Conservation (phyloP, 2,797 vertebrate species). For the Sebastes reedi region DNA sequence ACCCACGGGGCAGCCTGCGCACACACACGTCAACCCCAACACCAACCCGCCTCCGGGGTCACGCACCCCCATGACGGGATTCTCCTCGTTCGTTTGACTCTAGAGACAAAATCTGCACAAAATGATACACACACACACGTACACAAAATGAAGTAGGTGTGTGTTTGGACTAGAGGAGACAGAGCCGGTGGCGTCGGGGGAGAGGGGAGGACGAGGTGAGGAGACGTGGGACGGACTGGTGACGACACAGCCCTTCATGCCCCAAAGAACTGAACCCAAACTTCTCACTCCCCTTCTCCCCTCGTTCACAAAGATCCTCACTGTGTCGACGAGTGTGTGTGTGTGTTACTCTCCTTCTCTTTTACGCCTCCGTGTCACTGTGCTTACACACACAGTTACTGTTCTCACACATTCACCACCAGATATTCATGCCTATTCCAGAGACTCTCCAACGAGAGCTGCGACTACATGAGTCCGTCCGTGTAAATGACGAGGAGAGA, state of each 20-base stretch:
- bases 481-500: slow-evolving; percentile 28
- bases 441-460: slow-evolving; percentile 58
- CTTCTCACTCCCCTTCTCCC: slow-evolving; percentile 58
- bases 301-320: slow-evolving; percentile 59
- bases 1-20: slow-evolving; percentile 86
- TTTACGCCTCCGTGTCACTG: slow-evolving; percentile 62
- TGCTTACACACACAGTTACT: slow-evolving; percentile 56
- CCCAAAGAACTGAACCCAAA: slow-evolving; percentile 59
- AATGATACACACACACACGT: slow-evolving; percentile 36
- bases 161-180: slow-evolving; percentile 48
- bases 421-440: slow-evolving; percentile 39
- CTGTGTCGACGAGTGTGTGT: slow-evolving; percentile 48
- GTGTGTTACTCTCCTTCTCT: slow-evolving; percentile 48
- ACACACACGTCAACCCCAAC: slow-evolving; percentile 73
- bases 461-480: slow-evolving; percentile 5
- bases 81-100: slow-evolving; percentile 97
- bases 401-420: slow-evolving; percentile 24
- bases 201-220: slow-evolving; percentile 22
- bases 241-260: slow-evolving; percentile 39
- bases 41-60: slow-evolving; percentile 83
- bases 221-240: slow-evolving; percentile 36
- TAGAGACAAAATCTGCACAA: slow-evolving; percentile 56
- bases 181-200: not conserved
- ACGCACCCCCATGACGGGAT: slow-evolving; percentile 94
- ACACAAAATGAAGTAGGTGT: slow-evolving; percentile 34